Evolutionary conservation across 2,113 vertebrate genomes (phyloP), one percentile per base, ranked within the genome.

Genomic region (Ornithorhynchus anatinus): DNA sequence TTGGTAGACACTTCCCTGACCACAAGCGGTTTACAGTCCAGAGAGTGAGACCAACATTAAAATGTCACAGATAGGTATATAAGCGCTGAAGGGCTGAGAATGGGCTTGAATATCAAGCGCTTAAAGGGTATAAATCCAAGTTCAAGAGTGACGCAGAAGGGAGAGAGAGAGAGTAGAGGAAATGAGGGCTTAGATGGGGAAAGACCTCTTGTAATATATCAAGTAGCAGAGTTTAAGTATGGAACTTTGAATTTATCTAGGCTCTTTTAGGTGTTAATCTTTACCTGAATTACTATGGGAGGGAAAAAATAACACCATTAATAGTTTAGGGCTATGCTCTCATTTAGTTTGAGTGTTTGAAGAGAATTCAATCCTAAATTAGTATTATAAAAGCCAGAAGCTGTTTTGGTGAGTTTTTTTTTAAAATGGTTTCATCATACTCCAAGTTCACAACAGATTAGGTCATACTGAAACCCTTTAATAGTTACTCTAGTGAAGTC

Each of bases 161-260:
- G n/a, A n/a, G n/a, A n/a, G n/a, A n/a, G n/a, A n/a, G n/a, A n/a
- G n/a, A n/a, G n/a, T n/a, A n/a, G n/a, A n/a, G n/a, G n/a, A n/a
- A n/a, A 32, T 13, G 56, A 1, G 17, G 1, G 17, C 14, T 52
- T 17, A 50, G 32, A 16, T 20, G 14, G 11, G 25, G 51, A 63
- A 44, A 62, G 39, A 29, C 72, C 42, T 73, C 80, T 61, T 78
- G 44, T 75, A 76, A 75, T 76, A 77, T 58, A 72, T 81, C 67
- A 52, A 1, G 42, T 54, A 62, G 58, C 54, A 60, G 56, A 72
- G 54, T 56, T 82, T 75, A 81, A 84, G 54, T 85, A 83, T 70
- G 70, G 42, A 78, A 62, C 36, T 57, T 69, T 51, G 58, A 59
- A 35, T 70, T 79, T 64, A 54, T 35, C 13, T 80, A 5, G 1